phyloP scores from a whole-genome alignment of 2,797 vertebrate genomes.

The Pyrrhura leucotis region DNA sequence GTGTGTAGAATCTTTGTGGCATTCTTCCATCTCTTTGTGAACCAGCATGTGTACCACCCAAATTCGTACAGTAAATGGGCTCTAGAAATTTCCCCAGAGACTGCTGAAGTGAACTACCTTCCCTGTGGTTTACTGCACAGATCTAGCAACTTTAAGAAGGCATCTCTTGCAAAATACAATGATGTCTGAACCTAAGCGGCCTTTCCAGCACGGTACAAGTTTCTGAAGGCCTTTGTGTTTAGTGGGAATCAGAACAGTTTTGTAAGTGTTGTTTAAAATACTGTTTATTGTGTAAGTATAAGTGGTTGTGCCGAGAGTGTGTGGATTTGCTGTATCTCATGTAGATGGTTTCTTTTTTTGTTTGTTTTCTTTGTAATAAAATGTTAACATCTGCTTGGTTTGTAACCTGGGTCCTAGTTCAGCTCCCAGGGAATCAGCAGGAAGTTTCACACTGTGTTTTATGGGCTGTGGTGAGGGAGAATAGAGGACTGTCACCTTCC shows the following conservation, averaged over 20 bases:
- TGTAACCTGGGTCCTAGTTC: background rate
- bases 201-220: background rate
- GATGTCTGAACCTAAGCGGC: background rate
- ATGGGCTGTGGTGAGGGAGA: background rate
- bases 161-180: background rate
- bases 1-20: background rate
- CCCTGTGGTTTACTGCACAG: rapidly evolving
- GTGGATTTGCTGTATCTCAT: background rate
- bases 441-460: background rate
- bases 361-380: background rate
- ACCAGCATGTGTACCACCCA: background rate
- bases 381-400: background rate
- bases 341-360: background rate
- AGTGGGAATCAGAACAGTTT: background rate
- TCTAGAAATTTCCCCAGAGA: background rate
- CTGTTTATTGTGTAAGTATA: background rate
- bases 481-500: background rate
- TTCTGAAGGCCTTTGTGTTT: background rate
- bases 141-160: background rate
- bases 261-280: background rate
- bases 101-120: background rate
- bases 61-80: rapidly evolving
- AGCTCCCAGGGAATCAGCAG: background rate
- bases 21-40: background rate
- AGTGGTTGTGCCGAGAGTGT: background rate